Conservation (phyloP, 1,140 invertebrate genomes). For the fruit fly (Drosophila melanogaster) region Release_6_plus_ISO1_MT NT_033777.3:7573501-7574000, state of each 20-base stretch:
- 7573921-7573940: constrained; percentile 91
- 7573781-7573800: no score
- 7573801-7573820: neutral
- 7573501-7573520: neutral
- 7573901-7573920: constrained; percentile 95
- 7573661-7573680: constrained; percentile 9
- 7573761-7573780: no score
- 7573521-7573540: constrained; percentile 64
- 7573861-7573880: constrained; percentile 96
- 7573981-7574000: constrained; percentile 87
- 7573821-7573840: constrained; percentile 91
- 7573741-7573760: neutral
- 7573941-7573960: constrained; percentile 95
- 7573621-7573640: constrained; percentile 88
- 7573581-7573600: constrained; percentile 96
- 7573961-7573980: constrained; percentile 97
- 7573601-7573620: constrained; percentile 90
- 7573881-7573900: constrained; percentile 93
- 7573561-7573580: constrained; percentile 95
- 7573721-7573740: neutral
- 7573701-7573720: neutral
- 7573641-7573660: constrained; percentile 95
- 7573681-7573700: neutral
- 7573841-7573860: constrained; percentile 99
- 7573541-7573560: constrained; percentile 96